Evolutionary conservation across 2,888 invertebrate species (phyloP).

Genomic region (Eupithecia subumbrata): DNA sequence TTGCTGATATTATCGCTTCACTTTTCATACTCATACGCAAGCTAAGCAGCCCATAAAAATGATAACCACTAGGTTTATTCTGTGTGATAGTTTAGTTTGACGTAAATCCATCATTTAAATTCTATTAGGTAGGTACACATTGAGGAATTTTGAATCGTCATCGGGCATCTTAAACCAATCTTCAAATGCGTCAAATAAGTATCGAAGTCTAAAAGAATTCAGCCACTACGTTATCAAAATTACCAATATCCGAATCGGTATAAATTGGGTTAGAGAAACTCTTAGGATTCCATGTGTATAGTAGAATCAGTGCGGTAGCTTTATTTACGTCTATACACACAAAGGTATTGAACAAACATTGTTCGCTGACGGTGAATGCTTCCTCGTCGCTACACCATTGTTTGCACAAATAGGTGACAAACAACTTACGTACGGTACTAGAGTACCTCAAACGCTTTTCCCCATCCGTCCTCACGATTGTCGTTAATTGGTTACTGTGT

Average conservation of each 20-base stretch:
- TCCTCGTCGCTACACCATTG: constrained; percentile 58
- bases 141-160: background rate
- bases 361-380: constrained; percentile 42
- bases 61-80: background rate
- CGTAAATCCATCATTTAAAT: background rate
- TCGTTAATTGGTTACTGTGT: constrained; percentile 63
- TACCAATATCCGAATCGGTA: background rate
- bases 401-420: constrained; percentile 67
- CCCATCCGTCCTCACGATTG: constrained; percentile 58
- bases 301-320: constrained; percentile 26
- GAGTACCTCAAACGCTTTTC: constrained; percentile 61
- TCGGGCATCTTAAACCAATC: background rate
- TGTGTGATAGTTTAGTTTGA: background rate
- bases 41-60: background rate
- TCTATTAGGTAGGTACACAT: background rate
- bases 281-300: background rate
- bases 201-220: background rate
- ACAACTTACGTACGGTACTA: constrained; percentile 48
- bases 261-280: background rate
- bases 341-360: constrained; percentile 56
- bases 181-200: background rate
- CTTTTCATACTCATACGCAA: background rate
- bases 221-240: background rate
- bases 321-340: constrained; percentile 28
- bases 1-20: background rate